Percentiles rank a stretch among this genome's conserved stretches.
These are phyloP conservation scores for Hirtodrosophila trivittata DNA, from an alignment of 2,888 invertebrate species.

Conservation along the genomic window DNA sequence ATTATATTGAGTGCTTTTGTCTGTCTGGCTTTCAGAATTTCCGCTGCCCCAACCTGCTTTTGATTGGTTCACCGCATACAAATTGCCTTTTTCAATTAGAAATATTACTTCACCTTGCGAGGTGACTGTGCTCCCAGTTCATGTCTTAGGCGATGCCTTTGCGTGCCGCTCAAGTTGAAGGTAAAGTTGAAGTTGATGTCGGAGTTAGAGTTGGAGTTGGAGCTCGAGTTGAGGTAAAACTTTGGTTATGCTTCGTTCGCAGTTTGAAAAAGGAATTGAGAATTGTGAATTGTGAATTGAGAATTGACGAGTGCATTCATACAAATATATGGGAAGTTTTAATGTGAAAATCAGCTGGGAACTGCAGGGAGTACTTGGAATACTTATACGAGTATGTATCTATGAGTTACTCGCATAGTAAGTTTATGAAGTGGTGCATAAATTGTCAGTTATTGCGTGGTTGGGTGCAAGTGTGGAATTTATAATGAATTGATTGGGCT, in stretches of 20 bases:
- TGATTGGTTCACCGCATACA: conserved; percentile 63
- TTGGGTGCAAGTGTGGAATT: too few species aligned
- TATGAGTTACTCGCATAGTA: too few species aligned
- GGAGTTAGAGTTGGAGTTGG: too few species aligned
- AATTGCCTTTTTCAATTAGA: conserved; percentile 77
- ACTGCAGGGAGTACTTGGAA: conserved; percentile 8
- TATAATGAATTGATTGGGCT: too few species aligned
- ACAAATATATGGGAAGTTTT: too few species aligned
- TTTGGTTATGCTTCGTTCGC: conserved; percentile 54
- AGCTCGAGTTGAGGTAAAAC: too few species aligned
- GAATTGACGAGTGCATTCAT: conserved; percentile 39
- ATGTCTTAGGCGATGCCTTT: conserved; percentile 30
- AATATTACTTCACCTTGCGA: conserved; percentile 65
- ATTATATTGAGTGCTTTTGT: conserved; percentile 77
- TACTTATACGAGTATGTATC: not conserved
- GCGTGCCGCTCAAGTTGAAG: conserved; percentile 32
- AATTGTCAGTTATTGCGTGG: too few species aligned
- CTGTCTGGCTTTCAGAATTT: conserved; percentile 39
- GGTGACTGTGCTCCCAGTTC: conserved; percentile 15
- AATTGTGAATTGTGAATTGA: too few species aligned
- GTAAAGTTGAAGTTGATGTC: conserved; percentile 59
- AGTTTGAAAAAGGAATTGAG: conserved; percentile 37
- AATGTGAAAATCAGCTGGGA: too few species aligned
- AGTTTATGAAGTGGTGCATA: too few species aligned
- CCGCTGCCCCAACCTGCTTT: conserved; percentile 16